These are phyloP conservation scores for Brachionus koreanus DNA, from an alignment of 1,140 invertebrate genomes.

Conservation along the genomic window DNA sequence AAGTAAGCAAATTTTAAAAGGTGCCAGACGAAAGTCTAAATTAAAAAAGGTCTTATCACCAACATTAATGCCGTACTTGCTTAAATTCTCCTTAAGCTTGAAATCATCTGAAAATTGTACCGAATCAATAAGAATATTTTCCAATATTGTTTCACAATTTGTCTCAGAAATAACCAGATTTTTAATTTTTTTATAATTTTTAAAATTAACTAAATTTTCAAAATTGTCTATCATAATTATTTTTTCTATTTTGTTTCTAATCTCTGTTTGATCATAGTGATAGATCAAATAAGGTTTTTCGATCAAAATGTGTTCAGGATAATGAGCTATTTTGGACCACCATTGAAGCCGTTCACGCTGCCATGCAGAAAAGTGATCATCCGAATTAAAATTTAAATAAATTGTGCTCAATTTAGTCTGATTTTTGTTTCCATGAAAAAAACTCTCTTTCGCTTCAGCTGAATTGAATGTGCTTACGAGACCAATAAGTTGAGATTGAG, in stretches of 20 bases:
- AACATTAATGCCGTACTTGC: neutral
- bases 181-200: neutral
- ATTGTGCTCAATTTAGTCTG: neutral
- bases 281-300: conserved; percentile 29
- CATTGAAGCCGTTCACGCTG: conserved; percentile 1
- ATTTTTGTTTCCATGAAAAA: neutral
- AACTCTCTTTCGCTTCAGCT: neutral
- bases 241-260: conserved; percentile 24
- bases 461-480: neutral
- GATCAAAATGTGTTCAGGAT: neutral
- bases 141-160: neutral
- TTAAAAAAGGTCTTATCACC: conserved; percentile 7
- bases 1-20: conserved; percentile 14
- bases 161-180: neutral
- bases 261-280: neutral
- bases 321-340: conserved; percentile 30
- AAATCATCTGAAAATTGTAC: conserved; percentile 21
- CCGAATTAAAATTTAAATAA: neutral
- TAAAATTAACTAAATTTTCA: neutral
- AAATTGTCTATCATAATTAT: neutral
- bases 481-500: neutral
- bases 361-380: neutral
- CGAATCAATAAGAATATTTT: conserved; percentile 30
- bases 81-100: neutral
- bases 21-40: conserved; percentile 32